A percentile compares a stretch with the other conserved stretches of the same genome.
Evolutionary conservation across 53 echinoderm and acorn worm species (phyloP).

Genomic region (Zoroaster sp.): DNA sequence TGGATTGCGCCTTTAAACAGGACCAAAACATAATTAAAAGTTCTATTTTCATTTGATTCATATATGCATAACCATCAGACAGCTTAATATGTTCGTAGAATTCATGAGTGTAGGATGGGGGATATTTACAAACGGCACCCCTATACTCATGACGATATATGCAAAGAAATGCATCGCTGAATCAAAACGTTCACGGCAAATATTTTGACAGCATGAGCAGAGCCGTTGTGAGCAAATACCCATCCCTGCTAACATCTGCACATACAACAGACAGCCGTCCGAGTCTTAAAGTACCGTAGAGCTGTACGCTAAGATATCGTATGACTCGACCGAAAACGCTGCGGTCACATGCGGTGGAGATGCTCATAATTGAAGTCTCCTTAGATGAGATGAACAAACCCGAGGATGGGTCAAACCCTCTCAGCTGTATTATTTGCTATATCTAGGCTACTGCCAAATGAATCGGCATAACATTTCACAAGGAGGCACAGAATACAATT

Average conservation of each 20-base stretch:
- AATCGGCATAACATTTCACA: neutral
- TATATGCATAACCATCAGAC: neutral
- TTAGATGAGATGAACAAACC: neutral
- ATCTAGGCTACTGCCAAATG: neutral
- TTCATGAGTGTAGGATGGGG: neutral
- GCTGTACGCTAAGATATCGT: conserved; percentile 8
- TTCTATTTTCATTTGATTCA: neutral
- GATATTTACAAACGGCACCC: neutral
- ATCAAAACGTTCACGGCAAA: neutral
- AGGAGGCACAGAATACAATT: neutral
- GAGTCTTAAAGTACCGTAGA: neutral
- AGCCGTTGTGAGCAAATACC: conserved; percentile 21
- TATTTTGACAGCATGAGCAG: conserved; percentile 17
- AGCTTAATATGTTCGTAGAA: neutral
- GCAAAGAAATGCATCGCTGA: neutral
- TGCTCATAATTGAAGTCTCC: conserved; percentile 21
- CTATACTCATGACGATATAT: neutral
- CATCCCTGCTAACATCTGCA: neutral
- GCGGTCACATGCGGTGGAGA: neutral
- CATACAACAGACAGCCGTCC: neutral
- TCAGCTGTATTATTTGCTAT: neutral
- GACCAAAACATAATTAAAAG: neutral
- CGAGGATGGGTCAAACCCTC: neutral
- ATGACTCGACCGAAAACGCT: conserved; percentile 25
- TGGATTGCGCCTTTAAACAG: conserved; percentile 37